Percentiles rank a stretch among this genome's conserved stretches.
Conservation (phyloP, 2,888 invertebrate genomes). For the Elegia similella region DNA sequence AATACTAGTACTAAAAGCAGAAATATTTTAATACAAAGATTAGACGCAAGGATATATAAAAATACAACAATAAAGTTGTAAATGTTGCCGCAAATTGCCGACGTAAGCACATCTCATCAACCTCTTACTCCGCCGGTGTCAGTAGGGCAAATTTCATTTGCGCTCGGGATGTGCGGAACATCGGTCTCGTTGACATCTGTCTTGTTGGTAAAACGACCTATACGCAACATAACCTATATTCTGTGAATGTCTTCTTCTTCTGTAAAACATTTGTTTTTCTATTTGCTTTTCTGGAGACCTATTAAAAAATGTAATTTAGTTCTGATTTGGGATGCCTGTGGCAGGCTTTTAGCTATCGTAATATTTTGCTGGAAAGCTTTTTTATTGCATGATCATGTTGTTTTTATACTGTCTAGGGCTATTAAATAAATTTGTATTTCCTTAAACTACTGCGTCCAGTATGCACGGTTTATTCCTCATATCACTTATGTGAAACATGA, state of each 20-base stretch:
- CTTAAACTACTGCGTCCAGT: too few species aligned
- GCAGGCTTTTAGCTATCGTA: too few species aligned
- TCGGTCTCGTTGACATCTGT: not conserved
- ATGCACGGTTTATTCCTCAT: too few species aligned
- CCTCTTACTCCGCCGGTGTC: conserved; percentile 41
- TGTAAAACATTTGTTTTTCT: not conserved
- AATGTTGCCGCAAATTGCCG: conserved; percentile 9
- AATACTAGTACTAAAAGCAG: too few species aligned
- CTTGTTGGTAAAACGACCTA: not conserved
- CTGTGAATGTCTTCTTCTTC: not conserved
- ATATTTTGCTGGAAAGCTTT: too few species aligned
- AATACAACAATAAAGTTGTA: conserved; percentile 7
- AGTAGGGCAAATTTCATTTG: conserved; percentile 76
- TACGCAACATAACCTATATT: not conserved
- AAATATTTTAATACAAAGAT: not conserved
- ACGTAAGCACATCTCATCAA: conserved; percentile 14
- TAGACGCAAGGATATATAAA: not conserved
- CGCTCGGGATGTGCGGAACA: conserved; percentile 39
- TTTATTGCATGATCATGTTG: too few species aligned
- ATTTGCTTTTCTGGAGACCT: not conserved
- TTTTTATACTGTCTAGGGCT: too few species aligned
- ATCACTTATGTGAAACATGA: too few species aligned
- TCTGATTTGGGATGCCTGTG: too few species aligned
- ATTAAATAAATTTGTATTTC: too few species aligned
- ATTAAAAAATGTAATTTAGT: too few species aligned